phyloP scores from a whole-genome alignment of 2,113 vertebrate species.

The Actinemys pallida region DNA sequence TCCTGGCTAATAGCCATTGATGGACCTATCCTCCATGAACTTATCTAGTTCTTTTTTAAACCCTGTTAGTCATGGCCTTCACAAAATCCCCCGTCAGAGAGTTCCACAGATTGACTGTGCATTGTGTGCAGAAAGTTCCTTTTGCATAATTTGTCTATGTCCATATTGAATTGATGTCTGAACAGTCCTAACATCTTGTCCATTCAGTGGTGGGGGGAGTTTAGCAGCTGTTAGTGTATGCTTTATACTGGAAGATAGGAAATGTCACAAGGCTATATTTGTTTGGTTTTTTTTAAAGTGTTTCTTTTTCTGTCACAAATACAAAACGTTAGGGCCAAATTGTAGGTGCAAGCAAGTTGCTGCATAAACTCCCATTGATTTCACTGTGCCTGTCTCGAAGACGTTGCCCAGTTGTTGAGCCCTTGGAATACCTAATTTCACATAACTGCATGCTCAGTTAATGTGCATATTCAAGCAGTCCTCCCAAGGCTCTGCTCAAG shows the following conservation, averaged over 20 bases:
- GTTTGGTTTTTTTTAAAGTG: too few species aligned
- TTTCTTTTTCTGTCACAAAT: background rate
- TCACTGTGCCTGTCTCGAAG: background rate
- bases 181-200: background rate
- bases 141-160: background rate
- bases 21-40: too few species aligned
- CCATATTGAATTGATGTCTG: background rate
- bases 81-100: too few species aligned
- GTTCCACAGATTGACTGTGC: too few species aligned
- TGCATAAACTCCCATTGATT: background rate
- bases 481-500: background rate
- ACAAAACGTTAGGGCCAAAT: background rate
- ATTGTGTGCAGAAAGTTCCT: too few species aligned
- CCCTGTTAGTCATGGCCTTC: too few species aligned
- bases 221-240: background rate
- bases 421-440: background rate
- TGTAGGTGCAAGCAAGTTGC: background rate
- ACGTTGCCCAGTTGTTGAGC: background rate
- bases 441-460: background rate
- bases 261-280: background rate
- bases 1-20: too few species aligned
- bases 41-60: too few species aligned
- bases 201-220: background rate
- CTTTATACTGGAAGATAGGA: background rate
- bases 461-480: background rate